Evolutionary conservation across 2,888 invertebrate genomes (phyloP).

Genomic region (Ethmia dodecea): DNA sequence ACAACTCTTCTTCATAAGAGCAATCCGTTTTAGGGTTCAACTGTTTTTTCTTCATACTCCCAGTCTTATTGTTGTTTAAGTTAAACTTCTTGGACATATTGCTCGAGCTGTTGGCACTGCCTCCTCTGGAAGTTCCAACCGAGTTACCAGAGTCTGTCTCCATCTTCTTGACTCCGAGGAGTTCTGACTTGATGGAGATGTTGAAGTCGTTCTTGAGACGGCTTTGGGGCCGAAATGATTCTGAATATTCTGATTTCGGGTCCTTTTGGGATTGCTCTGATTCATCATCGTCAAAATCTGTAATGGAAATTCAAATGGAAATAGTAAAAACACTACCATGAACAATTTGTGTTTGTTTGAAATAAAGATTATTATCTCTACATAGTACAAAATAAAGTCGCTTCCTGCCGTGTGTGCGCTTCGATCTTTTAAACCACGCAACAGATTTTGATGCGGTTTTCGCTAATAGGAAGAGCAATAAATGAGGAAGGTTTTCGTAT

Average conservation of each 20-base stretch:
- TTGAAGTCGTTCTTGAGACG: conserved; percentile 66
- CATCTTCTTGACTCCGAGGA: conserved; percentile 45
- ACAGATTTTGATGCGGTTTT: no score
- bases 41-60: conserved; percentile 31
- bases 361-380: no score
- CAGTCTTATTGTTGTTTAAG: conserved; percentile 30
- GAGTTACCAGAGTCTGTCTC: conserved; percentile 38
- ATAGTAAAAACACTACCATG: no score
- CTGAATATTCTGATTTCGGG: conserved; percentile 50
- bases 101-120: conserved; percentile 65
- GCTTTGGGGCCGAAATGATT: conserved; percentile 58
- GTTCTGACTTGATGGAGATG: conserved; percentile 62
- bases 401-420: no score
- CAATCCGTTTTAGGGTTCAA: conserved; percentile 61
- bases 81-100: conserved; percentile 69
- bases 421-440: no score
- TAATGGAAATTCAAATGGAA: no score
- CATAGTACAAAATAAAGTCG: no score
- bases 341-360: no score
- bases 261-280: conserved; percentile 39
- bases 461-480: no score
- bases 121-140: conserved; percentile 46
- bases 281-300: conserved; percentile 49
- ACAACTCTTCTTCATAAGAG: conserved; percentile 90
- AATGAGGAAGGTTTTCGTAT: no score